Evolutionary conservation across 2,113 vertebrate species (phyloP).

Genomic region (Notechis scutatus): DNA sequence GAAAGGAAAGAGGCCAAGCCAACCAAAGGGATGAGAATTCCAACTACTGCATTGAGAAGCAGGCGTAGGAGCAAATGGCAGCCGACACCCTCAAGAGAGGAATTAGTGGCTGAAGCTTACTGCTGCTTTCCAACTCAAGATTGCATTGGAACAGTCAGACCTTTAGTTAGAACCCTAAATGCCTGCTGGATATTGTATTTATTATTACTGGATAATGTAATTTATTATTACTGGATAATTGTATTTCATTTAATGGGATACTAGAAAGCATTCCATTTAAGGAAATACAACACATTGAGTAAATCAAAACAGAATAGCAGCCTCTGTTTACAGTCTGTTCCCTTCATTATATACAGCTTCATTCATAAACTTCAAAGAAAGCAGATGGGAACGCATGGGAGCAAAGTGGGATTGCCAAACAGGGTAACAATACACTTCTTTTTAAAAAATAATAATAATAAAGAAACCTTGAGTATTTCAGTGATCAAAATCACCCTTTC

Average conservation of each 20-base stretch:
- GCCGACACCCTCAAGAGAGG: neutral
- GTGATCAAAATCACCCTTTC: neutral
- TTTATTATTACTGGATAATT: neutral
- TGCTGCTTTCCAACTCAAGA: neutral
- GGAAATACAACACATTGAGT: neutral
- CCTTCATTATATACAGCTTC: neutral
- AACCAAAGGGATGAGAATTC: neutral
- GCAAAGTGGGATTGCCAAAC: neutral
- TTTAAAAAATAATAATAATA: neutral
- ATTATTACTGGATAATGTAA: neutral
- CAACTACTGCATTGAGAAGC: neutral
- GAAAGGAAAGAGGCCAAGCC: neutral
- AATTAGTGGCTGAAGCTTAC: neutral
- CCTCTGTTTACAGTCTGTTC: neutral
- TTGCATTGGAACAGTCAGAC: neutral
- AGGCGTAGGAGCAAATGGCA: neutral
- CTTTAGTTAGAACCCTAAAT: neutral
- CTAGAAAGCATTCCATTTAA: neutral
- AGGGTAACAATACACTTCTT: neutral
- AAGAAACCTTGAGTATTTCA: neutral
- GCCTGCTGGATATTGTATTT: neutral
- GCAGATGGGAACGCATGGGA: neutral
- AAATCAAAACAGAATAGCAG: neutral
- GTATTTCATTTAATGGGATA: neutral
- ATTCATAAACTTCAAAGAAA: neutral